phyloP scores from a whole-genome alignment of 1,140 invertebrate genomes.

The Habropoda laboriosa region DNA sequence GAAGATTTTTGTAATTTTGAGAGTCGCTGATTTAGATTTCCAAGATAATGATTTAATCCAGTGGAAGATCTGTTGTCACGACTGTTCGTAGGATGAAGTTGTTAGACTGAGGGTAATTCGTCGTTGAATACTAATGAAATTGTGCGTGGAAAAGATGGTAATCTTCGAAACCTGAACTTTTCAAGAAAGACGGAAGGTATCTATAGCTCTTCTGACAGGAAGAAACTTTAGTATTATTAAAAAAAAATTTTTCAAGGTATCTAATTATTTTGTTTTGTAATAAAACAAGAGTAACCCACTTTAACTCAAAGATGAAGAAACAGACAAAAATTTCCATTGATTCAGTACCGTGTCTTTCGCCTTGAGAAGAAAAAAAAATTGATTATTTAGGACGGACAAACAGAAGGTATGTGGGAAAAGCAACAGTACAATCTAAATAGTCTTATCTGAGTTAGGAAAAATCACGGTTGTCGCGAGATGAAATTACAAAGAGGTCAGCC shows the following conservation, averaged over 20 bases:
- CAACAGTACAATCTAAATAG: not conserved
- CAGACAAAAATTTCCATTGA: not conserved
- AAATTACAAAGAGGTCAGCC: not conserved
- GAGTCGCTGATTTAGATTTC: not conserved
- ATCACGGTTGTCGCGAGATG: not conserved
- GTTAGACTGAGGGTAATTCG: conserved; percentile 2
- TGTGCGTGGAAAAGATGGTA: conserved; percentile 25
- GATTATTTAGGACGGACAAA: conserved; percentile 13
- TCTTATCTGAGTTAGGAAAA: conserved; percentile 6
- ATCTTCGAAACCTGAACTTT: conserved; percentile 19
- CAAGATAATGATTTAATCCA: not conserved
- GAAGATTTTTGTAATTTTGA: not conserved
- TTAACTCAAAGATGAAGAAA: no score
- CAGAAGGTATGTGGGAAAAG: not conserved
- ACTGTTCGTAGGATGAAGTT: not conserved
- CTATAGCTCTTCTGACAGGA: not conserved
- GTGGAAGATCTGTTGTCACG: conserved; percentile 11
- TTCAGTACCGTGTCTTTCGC: not conserved
- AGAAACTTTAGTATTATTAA: not conserved
- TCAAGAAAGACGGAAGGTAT: not conserved
- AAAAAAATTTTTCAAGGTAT: not conserved
- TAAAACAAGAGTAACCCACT: no score
- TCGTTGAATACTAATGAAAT: conserved; percentile 44
- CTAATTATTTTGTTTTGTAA: not conserved
- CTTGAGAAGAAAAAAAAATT: not conserved